Percentiles rank a stretch among this genome's conserved stretches.
phyloP scores from a whole-genome alignment of 1,140 invertebrate genomes.

The Heliconius hermathena region DNA sequence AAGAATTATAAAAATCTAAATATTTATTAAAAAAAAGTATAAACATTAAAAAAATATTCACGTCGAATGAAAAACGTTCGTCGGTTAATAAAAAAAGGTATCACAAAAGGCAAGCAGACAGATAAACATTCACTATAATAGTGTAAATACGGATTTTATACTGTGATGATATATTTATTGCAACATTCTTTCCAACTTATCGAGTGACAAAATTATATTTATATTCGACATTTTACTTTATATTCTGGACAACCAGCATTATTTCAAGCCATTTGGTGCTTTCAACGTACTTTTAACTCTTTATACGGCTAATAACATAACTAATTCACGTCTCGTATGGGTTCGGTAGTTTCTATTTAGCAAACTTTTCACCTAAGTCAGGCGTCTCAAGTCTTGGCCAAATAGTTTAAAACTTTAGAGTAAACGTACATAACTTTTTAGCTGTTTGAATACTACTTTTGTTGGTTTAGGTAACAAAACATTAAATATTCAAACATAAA shows the following conservation, averaged over 20 bases:
- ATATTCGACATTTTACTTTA: no score
- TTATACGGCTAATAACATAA: background rate
- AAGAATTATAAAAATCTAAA: no score
- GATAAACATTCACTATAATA: no score
- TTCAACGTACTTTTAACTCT: background rate
- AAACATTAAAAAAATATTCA: no score
- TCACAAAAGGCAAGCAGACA: no score
- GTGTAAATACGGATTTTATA: no score
- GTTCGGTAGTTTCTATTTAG: constrained; percentile 1
- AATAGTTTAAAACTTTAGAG: constrained; percentile 9
- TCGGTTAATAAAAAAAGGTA: no score
- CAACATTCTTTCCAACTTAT: no score
- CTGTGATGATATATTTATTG: no score
- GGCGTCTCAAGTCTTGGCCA: constrained; percentile 10
- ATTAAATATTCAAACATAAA: background rate
- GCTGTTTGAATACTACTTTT: background rate
- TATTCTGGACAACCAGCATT: background rate
- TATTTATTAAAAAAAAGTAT: no score
- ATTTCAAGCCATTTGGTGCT: background rate
- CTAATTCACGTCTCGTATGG: constrained; percentile 3
- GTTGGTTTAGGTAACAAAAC: background rate
- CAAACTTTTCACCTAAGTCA: constrained; percentile 6
- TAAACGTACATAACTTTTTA: constrained; percentile 7
- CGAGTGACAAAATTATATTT: no score
- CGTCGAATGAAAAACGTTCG: no score